Conservation (phyloP, 1,140 invertebrate species). For the Cecropterus lyciades region DNA sequence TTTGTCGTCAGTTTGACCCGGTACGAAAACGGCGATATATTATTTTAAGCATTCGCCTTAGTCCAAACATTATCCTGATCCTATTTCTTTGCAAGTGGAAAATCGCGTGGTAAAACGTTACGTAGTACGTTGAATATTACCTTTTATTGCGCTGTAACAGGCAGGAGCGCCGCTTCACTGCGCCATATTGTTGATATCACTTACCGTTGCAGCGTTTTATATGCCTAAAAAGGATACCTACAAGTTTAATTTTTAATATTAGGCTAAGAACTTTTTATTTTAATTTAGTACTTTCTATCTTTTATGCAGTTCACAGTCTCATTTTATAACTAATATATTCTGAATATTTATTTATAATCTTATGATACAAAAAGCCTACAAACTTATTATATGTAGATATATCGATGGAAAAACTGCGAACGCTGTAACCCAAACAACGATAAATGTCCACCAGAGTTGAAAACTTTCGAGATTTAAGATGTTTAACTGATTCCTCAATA, state of each 20-base stretch:
- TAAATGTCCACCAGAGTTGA: too few relatives aligned
- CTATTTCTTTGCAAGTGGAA: constrained; percentile 18
- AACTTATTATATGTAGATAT: too few relatives aligned
- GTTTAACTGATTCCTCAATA: too few relatives aligned
- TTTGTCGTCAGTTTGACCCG: not conserved
- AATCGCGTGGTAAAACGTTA: constrained; percentile 24
- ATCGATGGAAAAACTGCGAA: too few relatives aligned
- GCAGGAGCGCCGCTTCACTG: constrained; percentile 2
- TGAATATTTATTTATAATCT: too few relatives aligned
- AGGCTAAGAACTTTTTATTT: too few relatives aligned
- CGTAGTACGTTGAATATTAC: constrained; percentile 28
- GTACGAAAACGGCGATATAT: constrained; percentile 8
- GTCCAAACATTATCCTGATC: constrained; percentile 4
- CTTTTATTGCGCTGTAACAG: constrained; percentile 21
- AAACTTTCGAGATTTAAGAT: too few relatives aligned
- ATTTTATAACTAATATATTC: too few relatives aligned
- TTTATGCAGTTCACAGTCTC: too few relatives aligned
- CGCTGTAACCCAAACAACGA: too few relatives aligned
- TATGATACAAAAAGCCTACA: too few relatives aligned
- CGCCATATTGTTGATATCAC: constrained; percentile 22
- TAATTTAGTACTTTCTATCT: too few relatives aligned
- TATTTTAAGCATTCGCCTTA: not conserved
- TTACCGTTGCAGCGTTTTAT: constrained; percentile 8
- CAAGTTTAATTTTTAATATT: constrained; percentile 1
- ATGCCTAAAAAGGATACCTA: not conserved